A percentile compares a stretch with the other conserved stretches of the same genome.
phyloP scores from a whole-genome alignment of 2,888 invertebrate species.

The Sarcophaga rosellei region DNA sequence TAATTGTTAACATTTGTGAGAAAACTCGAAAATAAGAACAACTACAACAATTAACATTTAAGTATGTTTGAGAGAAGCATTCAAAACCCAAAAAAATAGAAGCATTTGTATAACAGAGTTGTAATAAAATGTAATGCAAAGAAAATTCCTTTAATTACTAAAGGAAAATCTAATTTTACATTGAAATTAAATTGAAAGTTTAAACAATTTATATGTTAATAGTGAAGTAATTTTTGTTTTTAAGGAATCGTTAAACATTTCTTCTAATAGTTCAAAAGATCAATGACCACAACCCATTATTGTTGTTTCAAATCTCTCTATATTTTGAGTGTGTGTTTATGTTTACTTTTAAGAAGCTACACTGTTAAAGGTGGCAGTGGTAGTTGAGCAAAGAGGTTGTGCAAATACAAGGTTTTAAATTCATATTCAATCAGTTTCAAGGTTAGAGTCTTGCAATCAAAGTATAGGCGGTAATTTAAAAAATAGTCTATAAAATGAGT shows the following conservation, averaged over 20 bases:
- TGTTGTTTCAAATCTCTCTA: slow-evolving; percentile 6
- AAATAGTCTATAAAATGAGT: no score
- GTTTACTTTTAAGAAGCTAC: slow-evolving; percentile 11
- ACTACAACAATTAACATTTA: slow-evolving; percentile 4
- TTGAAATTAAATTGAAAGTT: not conserved
- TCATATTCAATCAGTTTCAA: no score
- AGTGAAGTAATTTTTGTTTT: no score
- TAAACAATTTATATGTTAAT: not conserved
- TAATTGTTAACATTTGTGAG: slow-evolving; percentile 53
- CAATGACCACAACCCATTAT: slow-evolving; percentile 47
- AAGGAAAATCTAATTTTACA: no score
- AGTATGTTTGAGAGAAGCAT: not conserved
- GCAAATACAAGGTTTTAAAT: no score
- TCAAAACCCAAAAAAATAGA: not conserved
- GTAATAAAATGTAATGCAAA: not conserved
- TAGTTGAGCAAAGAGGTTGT: not conserved
- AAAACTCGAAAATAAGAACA: not conserved
- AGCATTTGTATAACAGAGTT: not conserved
- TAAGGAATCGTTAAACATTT: no score
- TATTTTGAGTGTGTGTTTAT: not conserved
- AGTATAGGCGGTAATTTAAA: no score
- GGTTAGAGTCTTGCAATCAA: no score
- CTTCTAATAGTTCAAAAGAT: slow-evolving; percentile 2
- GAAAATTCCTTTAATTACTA: slow-evolving; percentile 27
- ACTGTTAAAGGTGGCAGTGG: not conserved